Evolutionary conservation across 2,113 vertebrate genomes (phyloP).

Genomic region (Actenoides hombroni): DNA sequence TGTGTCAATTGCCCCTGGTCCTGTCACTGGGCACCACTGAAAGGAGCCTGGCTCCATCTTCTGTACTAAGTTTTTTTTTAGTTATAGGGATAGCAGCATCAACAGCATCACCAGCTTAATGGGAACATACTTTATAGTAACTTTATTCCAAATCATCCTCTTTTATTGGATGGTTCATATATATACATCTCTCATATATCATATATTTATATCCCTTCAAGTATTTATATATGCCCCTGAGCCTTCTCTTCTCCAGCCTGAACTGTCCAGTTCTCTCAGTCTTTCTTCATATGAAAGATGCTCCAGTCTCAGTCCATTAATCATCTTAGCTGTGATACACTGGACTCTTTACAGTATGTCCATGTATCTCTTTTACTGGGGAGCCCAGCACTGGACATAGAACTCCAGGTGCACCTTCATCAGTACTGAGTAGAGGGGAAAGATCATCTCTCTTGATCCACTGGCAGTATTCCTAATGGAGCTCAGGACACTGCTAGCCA

Average conservation of each 20-base stretch:
- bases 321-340: too few relatives aligned
- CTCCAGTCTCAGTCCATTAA: background rate
- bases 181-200: too few relatives aligned
- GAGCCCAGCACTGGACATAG: background rate
- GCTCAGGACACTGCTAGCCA: background rate
- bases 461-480: background rate
- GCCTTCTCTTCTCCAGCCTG: background rate
- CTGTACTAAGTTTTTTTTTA: background rate
- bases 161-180: too few relatives aligned
- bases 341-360: background rate
- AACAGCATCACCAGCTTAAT: too few relatives aligned
- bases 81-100: too few relatives aligned
- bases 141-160: too few relatives aligned
- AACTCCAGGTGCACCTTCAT: background rate
- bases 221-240: background rate
- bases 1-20: background rate
- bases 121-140: too few relatives aligned
- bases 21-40: background rate
- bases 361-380: background rate
- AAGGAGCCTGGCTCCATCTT: background rate
- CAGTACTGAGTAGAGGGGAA: background rate
- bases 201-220: background rate
- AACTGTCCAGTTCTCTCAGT: background rate
- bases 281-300: background rate
- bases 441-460: background rate